Evolutionary conservation across 2,113 vertebrate genomes (phyloP).

Genomic region (Peromyscus maniculatus): DNA sequence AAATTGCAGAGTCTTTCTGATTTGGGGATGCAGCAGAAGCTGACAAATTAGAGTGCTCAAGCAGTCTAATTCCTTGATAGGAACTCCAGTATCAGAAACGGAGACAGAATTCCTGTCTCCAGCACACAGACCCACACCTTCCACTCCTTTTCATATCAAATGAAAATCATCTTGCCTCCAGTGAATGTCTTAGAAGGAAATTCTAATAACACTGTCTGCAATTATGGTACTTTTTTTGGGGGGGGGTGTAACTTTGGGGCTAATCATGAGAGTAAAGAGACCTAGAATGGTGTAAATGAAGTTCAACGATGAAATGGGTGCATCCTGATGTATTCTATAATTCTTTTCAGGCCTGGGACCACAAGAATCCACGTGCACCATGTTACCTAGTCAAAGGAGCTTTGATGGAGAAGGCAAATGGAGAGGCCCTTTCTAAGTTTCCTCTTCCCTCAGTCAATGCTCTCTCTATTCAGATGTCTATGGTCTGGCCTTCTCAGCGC

Average conservation of each 20-base stretch:
- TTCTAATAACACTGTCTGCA: not conserved
- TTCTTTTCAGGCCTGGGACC: not conserved
- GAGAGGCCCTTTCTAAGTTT: constrained; percentile 24
- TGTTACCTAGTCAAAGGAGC: constrained; percentile 33
- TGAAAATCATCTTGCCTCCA: not conserved
- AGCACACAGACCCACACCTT: not conserved
- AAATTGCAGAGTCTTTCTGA: not conserved
- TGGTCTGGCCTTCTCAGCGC: constrained; percentile 37
- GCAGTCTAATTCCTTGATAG: not conserved
- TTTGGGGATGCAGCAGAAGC: not conserved
- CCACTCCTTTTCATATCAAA: not conserved
- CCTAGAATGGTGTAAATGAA: not conserved
- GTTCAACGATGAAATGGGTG: not conserved
- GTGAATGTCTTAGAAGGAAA: not conserved
- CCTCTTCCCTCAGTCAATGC: constrained; percentile 52
- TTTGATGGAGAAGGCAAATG: not conserved
- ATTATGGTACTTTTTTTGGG: not conserved
- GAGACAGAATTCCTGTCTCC: not conserved
- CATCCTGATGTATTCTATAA: not conserved
- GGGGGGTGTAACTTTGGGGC: not conserved
- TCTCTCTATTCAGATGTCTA: not conserved
- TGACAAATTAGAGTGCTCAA: not conserved
- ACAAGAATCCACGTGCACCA: not conserved
- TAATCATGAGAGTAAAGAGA: not conserved
- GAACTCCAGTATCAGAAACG: not conserved